Base-by-base conservation (phyloP, 2,113 vertebrate genomes). In the Gallinago undulata region DNA sequence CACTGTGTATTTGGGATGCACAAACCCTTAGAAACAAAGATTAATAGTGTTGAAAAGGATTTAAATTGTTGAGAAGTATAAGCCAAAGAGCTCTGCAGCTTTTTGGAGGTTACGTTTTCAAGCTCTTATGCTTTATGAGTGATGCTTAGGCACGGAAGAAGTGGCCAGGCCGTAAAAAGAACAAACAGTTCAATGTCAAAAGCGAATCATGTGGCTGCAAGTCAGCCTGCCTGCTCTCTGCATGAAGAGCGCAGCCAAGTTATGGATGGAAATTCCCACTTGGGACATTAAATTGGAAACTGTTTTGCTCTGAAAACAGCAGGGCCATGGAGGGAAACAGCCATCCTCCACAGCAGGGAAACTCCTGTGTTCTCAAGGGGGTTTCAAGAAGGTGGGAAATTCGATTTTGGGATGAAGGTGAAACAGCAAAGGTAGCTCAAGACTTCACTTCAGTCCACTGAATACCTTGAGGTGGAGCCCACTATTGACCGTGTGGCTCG, bases 161-260 rank as follows among this genome's bases (percentile, higher is more conserved):
- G 84, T 31, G 62, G 81, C 89, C 81, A 91, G 91, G 67, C 72
- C 56, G 73, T 72, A 70, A 91, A 93, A 78, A 89, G 95, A 96
- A 96, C 95, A 93, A 96, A 96, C 77, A 94, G 91, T 93, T 96
- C 95, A 96, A 96, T 94, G 95, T 96, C 95, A 95, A 94, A 53
- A 89, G 77, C 70, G 75, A 79, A 94, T 96, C 93, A 96, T 75
- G 93, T 93, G 96, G 91, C 89, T 94, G 77, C 77, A 45, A 93
- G 91, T 95, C 96, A 96, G 91, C 74, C 73, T 73, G 81, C 77
- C 72, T 35, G 33, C 92, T 84, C 6, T 3, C 83, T 0, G 15
- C 62, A 19, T 69, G 84, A 7, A 9, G 84, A 89, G 19, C 13
- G 19, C 87, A 72, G 84, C 89, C 94, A 91, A 87, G 39, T 82